A percentile compares a stretch with the other conserved stretches of the same genome.
These are phyloP conservation scores for Ctenoplectra terminalis DNA, from an alignment of 1,140 invertebrate genomes.

Conservation along the genomic window DNA sequence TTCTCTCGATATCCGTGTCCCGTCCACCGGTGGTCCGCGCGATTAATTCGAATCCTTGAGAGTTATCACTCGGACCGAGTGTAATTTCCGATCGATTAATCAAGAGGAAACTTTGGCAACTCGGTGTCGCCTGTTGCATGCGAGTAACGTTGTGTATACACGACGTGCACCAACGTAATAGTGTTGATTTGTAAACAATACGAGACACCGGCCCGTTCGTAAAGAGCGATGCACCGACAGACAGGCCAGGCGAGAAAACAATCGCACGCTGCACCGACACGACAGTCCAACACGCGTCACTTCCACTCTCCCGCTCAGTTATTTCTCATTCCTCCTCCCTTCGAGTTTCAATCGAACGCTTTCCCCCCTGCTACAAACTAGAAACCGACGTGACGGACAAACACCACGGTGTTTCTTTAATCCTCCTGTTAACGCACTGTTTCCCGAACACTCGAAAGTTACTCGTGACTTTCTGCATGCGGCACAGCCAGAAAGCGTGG, in stretches of 20 bases:
- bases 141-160: slow-evolving; percentile 48
- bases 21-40: not conserved
- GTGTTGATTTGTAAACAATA: slow-evolving; percentile 50
- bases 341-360: slow-evolving; percentile 17
- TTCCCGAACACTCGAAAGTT: slow-evolving; percentile 28
- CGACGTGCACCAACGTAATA: slow-evolving; percentile 45
- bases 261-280: slow-evolving; percentile 1
- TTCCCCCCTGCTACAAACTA: not conserved
- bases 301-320: not conserved
- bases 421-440: not conserved
- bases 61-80: slow-evolving; percentile 28
- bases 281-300: not conserved
- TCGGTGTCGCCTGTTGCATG: slow-evolving; percentile 79
- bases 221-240: slow-evolving; percentile 21
- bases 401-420: not conserved
- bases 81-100: slow-evolving; percentile 78
- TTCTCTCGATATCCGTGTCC: not conserved
- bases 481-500: slow-evolving; percentile 34
- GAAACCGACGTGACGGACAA: slow-evolving; percentile 1
- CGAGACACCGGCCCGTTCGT: not conserved
- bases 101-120: slow-evolving; percentile 77
- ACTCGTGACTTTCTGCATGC: slow-evolving; percentile 36
- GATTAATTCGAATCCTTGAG: slow-evolving; percentile 39
- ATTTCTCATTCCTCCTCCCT: slow-evolving; percentile 5
- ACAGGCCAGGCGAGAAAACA: slow-evolving; percentile 3